These are phyloP conservation scores for Xestia rhomboidea DNA, from an alignment of 2,888 invertebrate species.

Conservation along the genomic window DNA sequence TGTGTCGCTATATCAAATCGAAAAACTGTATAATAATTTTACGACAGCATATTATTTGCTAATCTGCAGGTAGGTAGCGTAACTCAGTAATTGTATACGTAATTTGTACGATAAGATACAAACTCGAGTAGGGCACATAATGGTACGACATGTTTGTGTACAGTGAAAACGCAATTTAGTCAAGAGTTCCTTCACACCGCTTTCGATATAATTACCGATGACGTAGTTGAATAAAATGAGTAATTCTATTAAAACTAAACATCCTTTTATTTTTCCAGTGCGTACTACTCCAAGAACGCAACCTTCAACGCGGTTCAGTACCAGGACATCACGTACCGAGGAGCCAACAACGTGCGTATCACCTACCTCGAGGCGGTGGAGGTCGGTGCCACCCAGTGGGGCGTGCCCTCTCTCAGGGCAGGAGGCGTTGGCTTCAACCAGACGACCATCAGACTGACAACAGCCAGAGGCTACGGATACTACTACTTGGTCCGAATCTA, in stretches of 20 bases:
- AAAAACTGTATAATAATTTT: not conserved
- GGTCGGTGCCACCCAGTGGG: constrained; percentile 79
- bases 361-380: constrained; percentile 77
- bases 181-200: too few species aligned
- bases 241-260: constrained; percentile 46
- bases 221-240: too few species aligned
- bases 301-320: constrained; percentile 76
- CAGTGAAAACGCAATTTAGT: too few species aligned
- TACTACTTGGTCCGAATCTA: constrained; percentile 81
- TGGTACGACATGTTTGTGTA: not conserved
- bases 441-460: constrained; percentile 78
- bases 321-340: constrained; percentile 80
- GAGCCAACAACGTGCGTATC: constrained; percentile 75
- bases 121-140: not conserved
- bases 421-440: constrained; percentile 77
- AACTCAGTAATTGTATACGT: not conserved
- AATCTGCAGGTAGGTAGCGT: too few species aligned
- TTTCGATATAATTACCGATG: too few species aligned
- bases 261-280: constrained; percentile 7
- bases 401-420: constrained; percentile 69
- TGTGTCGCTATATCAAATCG: constrained; percentile 6
- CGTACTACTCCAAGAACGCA: constrained; percentile 62
- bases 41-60: not conserved
- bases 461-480: constrained; percentile 79
- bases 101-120: not conserved